Percentiles rank a stretch among this genome's conserved stretches.
phyloP scores from a whole-genome alignment of 2,113 vertebrate species.

The Hippocampus zosterae region DNA sequence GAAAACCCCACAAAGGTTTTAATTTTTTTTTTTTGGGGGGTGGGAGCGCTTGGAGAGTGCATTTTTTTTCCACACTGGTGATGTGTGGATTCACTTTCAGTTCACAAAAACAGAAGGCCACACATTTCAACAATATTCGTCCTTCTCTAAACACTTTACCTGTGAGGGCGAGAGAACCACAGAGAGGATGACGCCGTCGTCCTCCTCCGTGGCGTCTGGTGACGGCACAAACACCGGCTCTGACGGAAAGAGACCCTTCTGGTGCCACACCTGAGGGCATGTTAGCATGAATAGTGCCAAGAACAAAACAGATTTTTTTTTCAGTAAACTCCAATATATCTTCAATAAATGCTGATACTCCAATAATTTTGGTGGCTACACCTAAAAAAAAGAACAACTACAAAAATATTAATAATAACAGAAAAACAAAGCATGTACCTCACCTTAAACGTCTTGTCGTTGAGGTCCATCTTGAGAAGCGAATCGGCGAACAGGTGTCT shows the following conservation, averaged over 20 bases:
- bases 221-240: slow-evolving; percentile 88
- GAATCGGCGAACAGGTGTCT: slow-evolving; percentile 84
- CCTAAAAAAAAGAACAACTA: background rate
- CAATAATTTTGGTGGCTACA: too few species aligned
- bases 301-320: background rate
- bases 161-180: slow-evolving; percentile 82
- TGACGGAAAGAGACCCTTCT: slow-evolving; percentile 85
- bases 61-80: too few species aligned
- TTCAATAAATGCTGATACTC: too few species aligned
- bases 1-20: too few species aligned
- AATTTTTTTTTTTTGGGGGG: too few species aligned
- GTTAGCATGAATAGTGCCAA: background rate
- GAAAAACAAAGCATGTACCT: too few species aligned
- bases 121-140: too few species aligned
- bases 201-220: slow-evolving; percentile 78
- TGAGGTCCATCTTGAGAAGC: slow-evolving; percentile 85
- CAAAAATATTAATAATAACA: background rate
- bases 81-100: too few species aligned
- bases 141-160: slow-evolving; percentile 62
- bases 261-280: slow-evolving; percentile 78
- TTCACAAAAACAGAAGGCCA: too few species aligned
- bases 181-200: slow-evolving; percentile 86
- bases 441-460: slow-evolving; percentile 81
- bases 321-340: background rate
- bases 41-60: too few species aligned